A percentile compares a stretch with the other conserved stretches of the same genome.
Conservation (phyloP, 2,113 vertebrate genomes). For the Larimichthys polyactis region DNA sequence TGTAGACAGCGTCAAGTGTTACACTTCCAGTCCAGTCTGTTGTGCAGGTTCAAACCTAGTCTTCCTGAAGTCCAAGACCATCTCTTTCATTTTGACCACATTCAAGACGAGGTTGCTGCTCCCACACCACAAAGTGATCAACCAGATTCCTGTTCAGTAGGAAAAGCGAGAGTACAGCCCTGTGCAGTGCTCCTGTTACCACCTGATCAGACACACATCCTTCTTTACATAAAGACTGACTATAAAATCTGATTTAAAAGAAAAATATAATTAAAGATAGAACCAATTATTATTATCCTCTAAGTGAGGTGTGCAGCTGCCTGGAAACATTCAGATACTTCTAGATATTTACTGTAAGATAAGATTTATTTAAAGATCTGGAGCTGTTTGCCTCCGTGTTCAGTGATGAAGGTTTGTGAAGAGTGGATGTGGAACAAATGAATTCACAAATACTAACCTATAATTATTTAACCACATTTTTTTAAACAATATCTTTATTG, state of each 20-base stretch:
- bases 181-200: no score
- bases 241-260: background rate
- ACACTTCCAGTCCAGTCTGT: no score
- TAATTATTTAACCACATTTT: background rate
- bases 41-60: no score
- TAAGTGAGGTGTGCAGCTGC: background rate
- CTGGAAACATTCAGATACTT: slow-evolving; percentile 5
- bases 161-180: no score
- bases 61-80: no score
- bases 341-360: background rate
- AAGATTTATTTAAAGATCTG: background rate
- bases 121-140: no score
- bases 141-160: no score
- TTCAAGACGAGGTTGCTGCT: no score
- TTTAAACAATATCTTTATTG: no score
- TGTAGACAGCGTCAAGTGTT: no score
- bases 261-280: background rate
- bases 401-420: background rate
- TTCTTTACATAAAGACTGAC: background rate
- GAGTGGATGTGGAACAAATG: background rate
- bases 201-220: no score
- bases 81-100: no score
- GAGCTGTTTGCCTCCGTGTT: background rate
- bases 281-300: background rate
- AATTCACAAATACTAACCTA: background rate